Evolutionary conservation across 2,888 invertebrate genomes (phyloP).

Genomic region (Tortrix viridana): DNA sequence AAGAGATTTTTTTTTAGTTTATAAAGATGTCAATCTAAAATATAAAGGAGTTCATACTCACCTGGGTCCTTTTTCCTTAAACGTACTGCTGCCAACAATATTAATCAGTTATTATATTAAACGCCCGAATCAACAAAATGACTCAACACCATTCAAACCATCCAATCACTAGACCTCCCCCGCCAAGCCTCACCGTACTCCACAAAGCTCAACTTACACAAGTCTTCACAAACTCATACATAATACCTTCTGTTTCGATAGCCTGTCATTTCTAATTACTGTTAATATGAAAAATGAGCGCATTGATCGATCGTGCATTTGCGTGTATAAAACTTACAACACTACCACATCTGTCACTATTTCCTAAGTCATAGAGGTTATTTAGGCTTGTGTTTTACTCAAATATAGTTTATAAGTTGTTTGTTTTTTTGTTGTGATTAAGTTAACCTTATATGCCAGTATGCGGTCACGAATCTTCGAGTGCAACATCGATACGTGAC

Average conservation of each 20-base stretch:
- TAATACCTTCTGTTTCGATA: slow-evolving; percentile 35
- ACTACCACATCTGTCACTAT: neutral
- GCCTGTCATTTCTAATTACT: slow-evolving; percentile 48
- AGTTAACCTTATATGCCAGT: slow-evolving; percentile 47
- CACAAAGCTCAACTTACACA: neutral
- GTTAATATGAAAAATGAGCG: slow-evolving; percentile 42
- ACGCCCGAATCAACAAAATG: neutral
- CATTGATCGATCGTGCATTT: slow-evolving; percentile 29
- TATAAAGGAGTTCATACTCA: too few relatives aligned
- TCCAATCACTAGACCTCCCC: slow-evolving; percentile 1
- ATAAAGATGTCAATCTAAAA: too few relatives aligned
- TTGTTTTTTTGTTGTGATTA: slow-evolving; percentile 10
- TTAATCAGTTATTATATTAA: slow-evolving; percentile 3
- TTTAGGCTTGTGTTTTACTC: slow-evolving; percentile 11
- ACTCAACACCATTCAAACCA: neutral
- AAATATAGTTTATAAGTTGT: neutral
- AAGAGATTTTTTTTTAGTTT: too few relatives aligned
- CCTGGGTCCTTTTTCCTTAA: neutral
- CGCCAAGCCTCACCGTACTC: neutral
- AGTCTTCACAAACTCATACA: slow-evolving; percentile 1
- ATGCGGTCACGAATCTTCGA: slow-evolving; percentile 43
- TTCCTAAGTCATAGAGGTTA: neutral
- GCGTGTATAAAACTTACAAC: slow-evolving; percentile 8
- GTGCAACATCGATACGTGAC: slow-evolving; percentile 33
- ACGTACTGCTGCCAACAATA: neutral